Conservation (phyloP, 1,140 invertebrate genomes). For the Temnothorax nylanderi region DNA sequence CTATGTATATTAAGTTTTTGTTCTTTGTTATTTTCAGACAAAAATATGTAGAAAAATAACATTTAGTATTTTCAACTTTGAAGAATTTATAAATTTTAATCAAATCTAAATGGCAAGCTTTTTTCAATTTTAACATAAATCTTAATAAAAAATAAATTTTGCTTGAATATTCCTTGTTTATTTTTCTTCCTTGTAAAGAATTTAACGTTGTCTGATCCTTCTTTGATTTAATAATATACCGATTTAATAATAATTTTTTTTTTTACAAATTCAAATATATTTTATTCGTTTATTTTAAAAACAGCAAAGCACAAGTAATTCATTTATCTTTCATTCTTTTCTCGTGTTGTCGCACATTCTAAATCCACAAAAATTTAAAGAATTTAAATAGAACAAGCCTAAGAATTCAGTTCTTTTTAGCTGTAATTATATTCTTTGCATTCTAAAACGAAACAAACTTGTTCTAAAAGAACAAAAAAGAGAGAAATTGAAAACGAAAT, state of each 20-base stretch:
- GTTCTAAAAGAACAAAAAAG: neutral
- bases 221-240: neutral
- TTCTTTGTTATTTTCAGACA: neutral
- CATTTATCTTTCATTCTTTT: neutral
- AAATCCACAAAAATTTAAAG: neutral
- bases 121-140: neutral
- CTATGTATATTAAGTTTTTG: neutral
- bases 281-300: neutral
- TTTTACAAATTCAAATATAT: neutral
- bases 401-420: neutral
- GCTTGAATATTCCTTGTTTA: neutral
- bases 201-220: neutral
- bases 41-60: neutral
- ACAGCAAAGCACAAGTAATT: neutral
- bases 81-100: neutral
- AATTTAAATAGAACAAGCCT: conserved; percentile 5
- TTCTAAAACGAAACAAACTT: neutral
- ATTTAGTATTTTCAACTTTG: neutral
- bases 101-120: neutral
- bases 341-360: neutral
- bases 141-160: neutral
- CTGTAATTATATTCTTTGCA: neutral
- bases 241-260: neutral
- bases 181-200: neutral
- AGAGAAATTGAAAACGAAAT: neutral